Base-by-base conservation (phyloP, 2,113 vertebrate genomes). In the Balaeniceps rex region DNA sequence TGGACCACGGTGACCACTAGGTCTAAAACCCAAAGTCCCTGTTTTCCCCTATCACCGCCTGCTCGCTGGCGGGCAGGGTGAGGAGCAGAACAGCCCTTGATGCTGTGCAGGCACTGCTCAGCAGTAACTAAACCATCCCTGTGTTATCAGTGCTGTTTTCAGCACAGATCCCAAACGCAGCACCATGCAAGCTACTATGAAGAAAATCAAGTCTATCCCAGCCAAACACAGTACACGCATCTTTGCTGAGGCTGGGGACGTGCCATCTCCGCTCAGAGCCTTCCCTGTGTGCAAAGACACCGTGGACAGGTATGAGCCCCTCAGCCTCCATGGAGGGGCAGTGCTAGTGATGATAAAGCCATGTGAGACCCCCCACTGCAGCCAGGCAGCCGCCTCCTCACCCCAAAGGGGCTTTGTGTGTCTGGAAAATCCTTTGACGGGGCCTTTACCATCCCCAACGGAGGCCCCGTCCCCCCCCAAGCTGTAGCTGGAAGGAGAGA, bases 31-130 rank as follows among this genome's bases (percentile, higher is more conserved):
- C 33, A 1, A 70, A 82, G 52, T 54, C 29, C 14, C 22, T 14
- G 13, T 40, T 76, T 64, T n/a, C 22, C 26, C 23, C 21, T 18
- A 2, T 13, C 22, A 12, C n/a, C 19, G 2, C 7, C 22, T 1
- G 9, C 29, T 58, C 0, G 0, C 36, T 42, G 34, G 14, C 2
- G 26, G 21, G 34, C 31, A 8, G 34, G 18, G 10, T 4, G 33
- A 70, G 66, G 46, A 31, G 77, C 40, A 51, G 61, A 28, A 7
- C 15, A 83, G 25, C 28, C 55, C 38, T 7, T 29, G 51, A 3
- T 3, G 3, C 42, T 10, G 17, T 25, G 76, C n/a, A 5, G 25
- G 55, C 11, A 1, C 38, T 8, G 14, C 47, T 29, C 34, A 9
- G 55, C 21, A 6, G 38, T 3, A 2, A 8, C 34, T 14, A 12